Conservation (phyloP, 2,113 vertebrate genomes). For the Pteropus alecto region DNA sequence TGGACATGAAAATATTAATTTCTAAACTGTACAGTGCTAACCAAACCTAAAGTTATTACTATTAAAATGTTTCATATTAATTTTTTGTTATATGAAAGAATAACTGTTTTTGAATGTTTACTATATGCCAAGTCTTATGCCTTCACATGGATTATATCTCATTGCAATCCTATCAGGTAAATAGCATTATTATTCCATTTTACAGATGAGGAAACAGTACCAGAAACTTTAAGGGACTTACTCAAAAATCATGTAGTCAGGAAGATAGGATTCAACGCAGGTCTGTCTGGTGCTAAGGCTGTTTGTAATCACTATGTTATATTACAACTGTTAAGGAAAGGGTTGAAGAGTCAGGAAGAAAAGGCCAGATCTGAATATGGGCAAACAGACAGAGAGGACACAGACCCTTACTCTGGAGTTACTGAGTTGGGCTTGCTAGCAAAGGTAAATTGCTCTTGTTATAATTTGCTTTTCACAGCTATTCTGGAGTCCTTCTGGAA, state of each 20-base stretch:
- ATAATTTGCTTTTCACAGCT: not conserved
- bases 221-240: not conserved
- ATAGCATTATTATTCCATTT: not conserved
- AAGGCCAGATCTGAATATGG: not conserved
- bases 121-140: not conserved
- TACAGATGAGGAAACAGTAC: not conserved
- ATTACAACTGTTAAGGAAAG: not conserved
- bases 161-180: not conserved
- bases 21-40: not conserved
- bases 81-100: not conserved
- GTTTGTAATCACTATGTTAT: not conserved
- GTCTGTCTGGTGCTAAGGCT: not conserved
- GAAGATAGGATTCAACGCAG: not conserved
- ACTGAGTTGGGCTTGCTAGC: not conserved
- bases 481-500: not conserved
- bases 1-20: not conserved
- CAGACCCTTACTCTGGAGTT: not conserved
- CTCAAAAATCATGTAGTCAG: not conserved
- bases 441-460: not conserved
- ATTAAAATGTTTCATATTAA: not conserved
- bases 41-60: not conserved
- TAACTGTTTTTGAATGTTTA: not conserved
- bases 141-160: not conserved
- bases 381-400: not conserved
- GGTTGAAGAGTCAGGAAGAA: not conserved